phyloP scores from a whole-genome alignment of 2,797 vertebrate species.

The Smutsia gigantea region DNA sequence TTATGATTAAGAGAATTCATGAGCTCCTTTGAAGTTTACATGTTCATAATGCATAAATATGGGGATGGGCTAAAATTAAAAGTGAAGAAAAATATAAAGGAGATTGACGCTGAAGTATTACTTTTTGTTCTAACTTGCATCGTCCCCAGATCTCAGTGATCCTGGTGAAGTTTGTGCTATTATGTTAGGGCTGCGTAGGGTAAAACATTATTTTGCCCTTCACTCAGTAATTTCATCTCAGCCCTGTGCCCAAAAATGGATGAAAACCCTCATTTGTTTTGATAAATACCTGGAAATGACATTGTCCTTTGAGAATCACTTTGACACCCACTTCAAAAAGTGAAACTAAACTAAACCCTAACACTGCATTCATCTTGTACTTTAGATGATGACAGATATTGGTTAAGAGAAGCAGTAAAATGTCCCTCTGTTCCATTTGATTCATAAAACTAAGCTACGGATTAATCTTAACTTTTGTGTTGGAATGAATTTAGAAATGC shows the following conservation, averaged over 20 bases:
- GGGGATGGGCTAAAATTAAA: background rate
- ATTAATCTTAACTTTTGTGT: slow-evolving; percentile 51
- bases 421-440: background rate
- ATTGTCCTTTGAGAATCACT: background rate
- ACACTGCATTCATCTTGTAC: background rate
- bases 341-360: background rate
- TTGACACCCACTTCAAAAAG: background rate
- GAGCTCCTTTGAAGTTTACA: background rate
- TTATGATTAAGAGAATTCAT: background rate
- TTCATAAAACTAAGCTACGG: background rate
- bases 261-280: slow-evolving; percentile 34
- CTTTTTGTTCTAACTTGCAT: background rate
- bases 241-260: background rate
- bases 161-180: background rate
- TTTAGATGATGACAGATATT: background rate
- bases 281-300: slow-evolving; percentile 15
- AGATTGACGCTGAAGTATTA: background rate
- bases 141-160: background rate
- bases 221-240: no score
- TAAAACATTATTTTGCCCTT: background rate
- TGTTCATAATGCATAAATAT: slow-evolving; percentile 31
- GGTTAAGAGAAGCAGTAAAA: background rate
- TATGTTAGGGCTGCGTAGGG: background rate
- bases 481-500: slow-evolving; percentile 6
- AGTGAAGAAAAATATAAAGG: background rate